These are phyloP conservation scores for Cerastis leucographa DNA, from an alignment of 2,888 invertebrate species.

Conservation along the genomic window DNA sequence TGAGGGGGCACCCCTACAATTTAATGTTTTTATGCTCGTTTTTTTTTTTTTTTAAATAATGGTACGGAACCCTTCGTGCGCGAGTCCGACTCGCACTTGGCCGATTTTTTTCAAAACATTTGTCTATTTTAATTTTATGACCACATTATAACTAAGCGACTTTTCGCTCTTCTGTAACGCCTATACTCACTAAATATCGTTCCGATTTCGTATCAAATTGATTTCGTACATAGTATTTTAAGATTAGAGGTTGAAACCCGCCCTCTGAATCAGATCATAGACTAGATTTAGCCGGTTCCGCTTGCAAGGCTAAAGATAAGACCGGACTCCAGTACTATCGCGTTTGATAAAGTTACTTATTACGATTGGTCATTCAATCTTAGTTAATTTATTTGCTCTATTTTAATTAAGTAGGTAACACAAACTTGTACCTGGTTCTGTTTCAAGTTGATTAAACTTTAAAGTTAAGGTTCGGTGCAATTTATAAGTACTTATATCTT, in stretches of 20 bases:
- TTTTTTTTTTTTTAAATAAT: no score
- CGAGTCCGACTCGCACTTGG: no score
- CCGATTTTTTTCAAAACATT: no score
- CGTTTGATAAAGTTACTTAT: conserved; percentile 48
- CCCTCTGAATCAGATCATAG: conserved; percentile 57
- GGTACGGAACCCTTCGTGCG: no score
- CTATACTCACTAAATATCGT: neutral
- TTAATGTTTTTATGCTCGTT: no score
- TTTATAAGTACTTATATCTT: neutral
- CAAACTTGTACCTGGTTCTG: conserved; percentile 20
- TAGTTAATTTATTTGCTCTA: conserved; percentile 46
- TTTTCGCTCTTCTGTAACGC: neutral
- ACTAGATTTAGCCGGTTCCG: conserved; percentile 48
- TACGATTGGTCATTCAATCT: conserved; percentile 48
- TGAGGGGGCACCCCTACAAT: no score
- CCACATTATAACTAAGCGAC: neutral
- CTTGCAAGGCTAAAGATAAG: conserved; percentile 53
- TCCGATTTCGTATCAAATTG: conserved; percentile 23
- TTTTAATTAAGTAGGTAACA: conserved; percentile 39
- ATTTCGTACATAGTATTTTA: conserved; percentile 34
- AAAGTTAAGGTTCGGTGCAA: neutral
- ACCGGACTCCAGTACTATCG: conserved; percentile 37
- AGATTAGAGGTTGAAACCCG: conserved; percentile 44
- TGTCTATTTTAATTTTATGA: no score
- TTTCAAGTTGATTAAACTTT: conserved; percentile 21